Evolutionary conservation across 2,797 vertebrate genomes (phyloP).

Genomic region (Melanotaenia boesemani): DNA sequence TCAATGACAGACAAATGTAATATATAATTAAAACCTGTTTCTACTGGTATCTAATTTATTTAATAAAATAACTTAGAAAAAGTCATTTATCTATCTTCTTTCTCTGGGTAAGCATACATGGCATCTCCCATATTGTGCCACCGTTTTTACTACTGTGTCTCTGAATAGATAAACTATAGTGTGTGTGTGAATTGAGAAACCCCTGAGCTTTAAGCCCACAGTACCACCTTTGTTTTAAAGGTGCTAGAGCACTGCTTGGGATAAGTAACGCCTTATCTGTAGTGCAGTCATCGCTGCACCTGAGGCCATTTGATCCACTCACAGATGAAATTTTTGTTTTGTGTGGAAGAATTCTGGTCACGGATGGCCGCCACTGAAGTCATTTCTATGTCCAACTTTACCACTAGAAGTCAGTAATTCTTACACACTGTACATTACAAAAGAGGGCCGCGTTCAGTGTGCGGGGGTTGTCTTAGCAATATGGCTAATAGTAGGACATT

Average conservation of each 20-base stretch:
- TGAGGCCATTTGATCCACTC: not conserved
- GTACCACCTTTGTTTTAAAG: too few relatives aligned
- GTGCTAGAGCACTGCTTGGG: not conserved
- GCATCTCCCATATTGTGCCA: not conserved
- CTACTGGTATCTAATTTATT: too few relatives aligned
- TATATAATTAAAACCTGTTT: not conserved
- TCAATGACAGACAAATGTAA: not conserved
- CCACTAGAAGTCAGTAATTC: not conserved
- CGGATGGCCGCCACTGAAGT: not conserved
- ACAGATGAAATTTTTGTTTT: too few relatives aligned
- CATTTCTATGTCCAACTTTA: not conserved
- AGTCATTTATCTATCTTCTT: too few relatives aligned
- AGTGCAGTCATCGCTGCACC: too few relatives aligned
- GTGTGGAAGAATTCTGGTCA: not conserved
- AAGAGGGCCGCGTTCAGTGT: too few relatives aligned
- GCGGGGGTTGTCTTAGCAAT: too few relatives aligned
- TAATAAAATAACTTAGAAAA: too few relatives aligned
- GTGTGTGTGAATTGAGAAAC: not conserved
- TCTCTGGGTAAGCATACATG: too few relatives aligned
- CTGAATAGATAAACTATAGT: not conserved
- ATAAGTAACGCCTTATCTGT: not conserved
- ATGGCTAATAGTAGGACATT: too few relatives aligned
- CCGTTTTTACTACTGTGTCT: not conserved
- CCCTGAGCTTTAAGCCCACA: too few relatives aligned
- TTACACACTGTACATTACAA: not conserved